Evolutionary conservation across 2,888 invertebrate genomes (phyloP).

Genomic region (Amphipoea lucens): DNA sequence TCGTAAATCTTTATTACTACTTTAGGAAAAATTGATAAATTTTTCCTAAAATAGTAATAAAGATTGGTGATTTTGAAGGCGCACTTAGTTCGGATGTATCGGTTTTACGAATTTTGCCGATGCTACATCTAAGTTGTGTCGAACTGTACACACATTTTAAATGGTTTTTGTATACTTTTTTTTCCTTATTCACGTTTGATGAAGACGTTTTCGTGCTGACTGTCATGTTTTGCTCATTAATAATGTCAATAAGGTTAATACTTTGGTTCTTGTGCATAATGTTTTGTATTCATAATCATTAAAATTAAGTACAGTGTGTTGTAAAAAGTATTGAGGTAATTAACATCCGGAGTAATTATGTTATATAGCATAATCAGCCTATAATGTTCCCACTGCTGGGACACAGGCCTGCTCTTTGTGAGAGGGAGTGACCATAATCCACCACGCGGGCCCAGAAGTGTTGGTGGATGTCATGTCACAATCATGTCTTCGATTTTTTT

Average conservation of each 20-base stretch:
- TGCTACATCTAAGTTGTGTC: too few relatives aligned
- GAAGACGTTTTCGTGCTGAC: slow-evolving; percentile 46
- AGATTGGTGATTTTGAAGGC: too few relatives aligned
- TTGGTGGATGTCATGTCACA: background rate
- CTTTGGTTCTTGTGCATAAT: slow-evolving; percentile 65
- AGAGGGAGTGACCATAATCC: background rate
- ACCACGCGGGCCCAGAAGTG: background rate
- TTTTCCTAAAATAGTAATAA: too few relatives aligned
- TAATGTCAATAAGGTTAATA: slow-evolving; percentile 72
- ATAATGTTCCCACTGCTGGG: background rate
- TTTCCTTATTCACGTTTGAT: slow-evolving; percentile 21
- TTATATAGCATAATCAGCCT: background rate
- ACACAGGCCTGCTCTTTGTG: background rate
- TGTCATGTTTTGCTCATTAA: slow-evolving; percentile 68
- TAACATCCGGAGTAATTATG: background rate
- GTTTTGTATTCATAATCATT: slow-evolving; percentile 49
- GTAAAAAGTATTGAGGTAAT: slow-evolving; percentile 14
- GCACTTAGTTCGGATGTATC: too few relatives aligned
- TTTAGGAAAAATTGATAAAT: too few relatives aligned
- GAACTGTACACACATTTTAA: background rate
- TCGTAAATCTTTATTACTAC: too few relatives aligned
- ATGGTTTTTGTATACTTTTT: slow-evolving; percentile 29
- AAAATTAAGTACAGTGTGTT: slow-evolving; percentile 65
- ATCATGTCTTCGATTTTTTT: background rate
- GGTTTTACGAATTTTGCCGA: too few relatives aligned